Percentiles rank a stretch among this genome's conserved stretches.
These are phyloP conservation scores for Pseudomyrmex concolor DNA, from an alignment of 1,140 invertebrate genomes.

Conservation along the genomic window DNA sequence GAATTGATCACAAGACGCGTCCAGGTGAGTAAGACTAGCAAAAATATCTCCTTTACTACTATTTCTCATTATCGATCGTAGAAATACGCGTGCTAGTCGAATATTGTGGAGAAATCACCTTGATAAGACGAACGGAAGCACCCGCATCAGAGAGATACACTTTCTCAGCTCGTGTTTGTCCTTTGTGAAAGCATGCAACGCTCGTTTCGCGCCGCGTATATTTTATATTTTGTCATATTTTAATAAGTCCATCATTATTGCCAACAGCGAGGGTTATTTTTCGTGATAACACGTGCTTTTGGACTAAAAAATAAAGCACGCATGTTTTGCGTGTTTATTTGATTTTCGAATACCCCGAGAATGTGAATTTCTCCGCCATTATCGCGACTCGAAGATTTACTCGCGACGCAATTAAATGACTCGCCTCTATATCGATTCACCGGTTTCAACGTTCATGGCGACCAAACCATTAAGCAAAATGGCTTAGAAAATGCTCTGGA, in stretches of 20 bases:
- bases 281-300: too few relatives aligned
- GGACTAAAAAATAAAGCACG: background rate
- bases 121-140: too few relatives aligned
- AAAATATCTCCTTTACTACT: background rate
- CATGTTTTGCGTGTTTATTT: background rate
- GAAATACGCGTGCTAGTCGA: too few relatives aligned
- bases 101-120: too few relatives aligned
- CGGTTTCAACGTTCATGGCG: background rate
- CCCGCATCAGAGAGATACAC: too few relatives aligned
- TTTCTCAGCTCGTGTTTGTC: too few relatives aligned
- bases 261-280: too few relatives aligned
- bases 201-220: too few relatives aligned
- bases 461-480: background rate
- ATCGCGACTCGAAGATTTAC: background rate
- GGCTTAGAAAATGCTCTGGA: too few relatives aligned
- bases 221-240: too few relatives aligned
- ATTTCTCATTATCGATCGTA: background rate
- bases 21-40: constrained; percentile 65
- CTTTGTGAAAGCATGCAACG: too few relatives aligned
- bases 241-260: too few relatives aligned
- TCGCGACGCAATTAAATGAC: constrained; percentile 40
- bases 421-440: constrained; percentile 28
- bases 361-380: constrained; percentile 10
- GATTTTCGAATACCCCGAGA: background rate
- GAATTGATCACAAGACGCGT: constrained; percentile 39